Base-by-base conservation (phyloP, 2,113 vertebrate species). In the Zosterops borbonicus region DNA sequence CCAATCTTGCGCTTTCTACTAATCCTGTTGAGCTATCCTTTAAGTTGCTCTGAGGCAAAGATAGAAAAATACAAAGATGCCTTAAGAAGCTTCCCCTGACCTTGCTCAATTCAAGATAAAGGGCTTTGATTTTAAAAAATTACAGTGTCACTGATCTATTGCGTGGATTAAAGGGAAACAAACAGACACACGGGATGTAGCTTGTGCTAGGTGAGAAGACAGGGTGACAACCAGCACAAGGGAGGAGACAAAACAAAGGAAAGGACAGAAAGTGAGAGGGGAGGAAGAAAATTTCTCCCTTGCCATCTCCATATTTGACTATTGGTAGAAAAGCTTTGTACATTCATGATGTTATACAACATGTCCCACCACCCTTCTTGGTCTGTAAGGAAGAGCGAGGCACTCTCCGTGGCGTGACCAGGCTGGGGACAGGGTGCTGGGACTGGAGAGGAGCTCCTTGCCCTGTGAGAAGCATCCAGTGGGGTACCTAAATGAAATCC, bases 11-110 rank as follows among this genome's bases (percentile, higher is more conserved):
- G 12, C 55, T 94, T 92, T 73, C 78, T 65, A 41, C 94, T 95
- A 96, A 97, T 97, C 95, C 96, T 86, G 79, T 96, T 95, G 92
- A 96, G 90, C 94, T 79, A 58, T 91, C 92, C 94, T 95, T 95
- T 91, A 94, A 90, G 95, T 97, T 93, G 89, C 90, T 96, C 64
- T 64, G 65, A 96, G 94, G 93, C 87, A 94, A 62, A 91, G 77
- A 94, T 24, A 87, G 87, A 94, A 94, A 96, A 96, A 96, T 87
- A 80, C 76, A 79, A 60, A 53, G 19, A 88, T 92, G 91, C 84
- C 74, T 92, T 95, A 92, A 96, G 94, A 93, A 89, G 91, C 65
- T 94, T 96, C 63, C 64, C 81, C 63, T 93, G 89, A 95, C 92
- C 90, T 96, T 96, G 87, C 83, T 85, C 90, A 90, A 87, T 77